phyloP scores from a whole-genome alignment of 37 sponge, comb jelly and placozoan species.

The Bolinopsis microptera region DNA sequence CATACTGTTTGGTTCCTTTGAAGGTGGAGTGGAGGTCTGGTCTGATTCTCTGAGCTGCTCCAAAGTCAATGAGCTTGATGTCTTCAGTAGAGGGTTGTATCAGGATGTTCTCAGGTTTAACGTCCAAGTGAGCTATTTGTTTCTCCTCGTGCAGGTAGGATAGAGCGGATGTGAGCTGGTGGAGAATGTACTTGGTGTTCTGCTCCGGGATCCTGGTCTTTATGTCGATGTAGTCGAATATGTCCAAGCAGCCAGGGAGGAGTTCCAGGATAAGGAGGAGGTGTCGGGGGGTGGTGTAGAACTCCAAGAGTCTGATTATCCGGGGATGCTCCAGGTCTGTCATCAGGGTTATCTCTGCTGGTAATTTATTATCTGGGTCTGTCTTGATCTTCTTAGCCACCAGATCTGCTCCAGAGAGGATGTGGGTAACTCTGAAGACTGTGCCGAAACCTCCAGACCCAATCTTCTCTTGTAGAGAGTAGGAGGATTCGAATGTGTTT shows the following conservation, averaged over 20 bases:
- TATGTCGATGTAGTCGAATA: constrained; percentile 61
- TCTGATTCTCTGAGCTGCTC: constrained; percentile 28
- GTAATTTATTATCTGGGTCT: background rate
- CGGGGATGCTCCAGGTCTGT: constrained; percentile 22
- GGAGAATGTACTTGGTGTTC: constrained; percentile 31
- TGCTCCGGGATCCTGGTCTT: constrained; percentile 19
- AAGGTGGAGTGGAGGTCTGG: background rate
- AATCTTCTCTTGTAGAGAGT: background rate
- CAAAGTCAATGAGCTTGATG: constrained; percentile 61
- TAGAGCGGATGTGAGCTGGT: constrained; percentile 11
- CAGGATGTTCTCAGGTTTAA: constrained; percentile 63
- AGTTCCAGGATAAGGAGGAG: constrained; percentile 51
- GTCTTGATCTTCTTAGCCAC: constrained; percentile 61
- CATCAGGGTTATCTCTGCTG: background rate
- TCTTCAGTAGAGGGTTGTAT: background rate
- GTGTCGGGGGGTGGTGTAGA: background rate
- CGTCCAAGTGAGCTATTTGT: constrained; percentile 34
- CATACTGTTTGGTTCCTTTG: constrained; percentile 63
- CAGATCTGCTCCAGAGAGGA: background rate
- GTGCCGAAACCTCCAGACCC: constrained; percentile 48
- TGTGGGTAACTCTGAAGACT: constrained; percentile 5
- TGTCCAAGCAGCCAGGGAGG: constrained; percentile 39
- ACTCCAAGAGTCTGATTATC: constrained; percentile 49
- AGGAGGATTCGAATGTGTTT: background rate
- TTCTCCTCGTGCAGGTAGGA: constrained; percentile 52